Evolutionary conservation across 37 sponge, comb jelly and placozoan genomes (phyloP), one percentile per base, ranked within the genome.

Genomic region (Haliclona indistincta): DNA sequence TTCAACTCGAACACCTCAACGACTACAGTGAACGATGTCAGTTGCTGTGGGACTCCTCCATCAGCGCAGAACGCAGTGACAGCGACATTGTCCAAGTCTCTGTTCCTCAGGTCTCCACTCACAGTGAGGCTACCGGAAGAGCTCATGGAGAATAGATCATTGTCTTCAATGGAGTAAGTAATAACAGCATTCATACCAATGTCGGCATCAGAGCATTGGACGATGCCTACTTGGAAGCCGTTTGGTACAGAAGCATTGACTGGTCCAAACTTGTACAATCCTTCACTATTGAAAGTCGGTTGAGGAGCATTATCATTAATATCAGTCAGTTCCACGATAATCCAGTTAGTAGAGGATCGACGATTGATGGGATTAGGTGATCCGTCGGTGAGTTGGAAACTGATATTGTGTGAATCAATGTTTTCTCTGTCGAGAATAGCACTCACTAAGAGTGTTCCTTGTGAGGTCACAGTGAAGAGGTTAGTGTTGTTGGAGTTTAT

Each of bases 121-220:
- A 81, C 62, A 0, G 58, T 56, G 19, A 88, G 45, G 15, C 63
- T 51, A 25, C 88, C 88, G 58, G 54, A 71, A 6, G 25, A 37
- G 20, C 43, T 39, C 3, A 88, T 65, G 33, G 8, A 2, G 52
- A 88, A 88, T 8, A 88, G 40, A 25, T 35, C 0, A 20, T 43
- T 69, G 7, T 54, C 56, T 1, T n/a, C 56, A 13, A 62, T 62
- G 25, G 23, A 39, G 64, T 83, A 92, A 1, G 40, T 79, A 13
- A 79, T 76, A 0, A 29, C 66, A 49, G 75, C 84, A 66, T 88
- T 79, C 2, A 45, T 3, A 2, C 73, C 83, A 19, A 54, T 35
- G 41, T 92, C 93, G 42, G 19, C 78, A 71, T 92, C 93, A 26
- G 76, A 63, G 54, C 88, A 87, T 29, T n/a, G 54, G 2, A 91